Conservation (phyloP, 2,797 vertebrate species). For the Pseudochirops corinnae region DNA sequence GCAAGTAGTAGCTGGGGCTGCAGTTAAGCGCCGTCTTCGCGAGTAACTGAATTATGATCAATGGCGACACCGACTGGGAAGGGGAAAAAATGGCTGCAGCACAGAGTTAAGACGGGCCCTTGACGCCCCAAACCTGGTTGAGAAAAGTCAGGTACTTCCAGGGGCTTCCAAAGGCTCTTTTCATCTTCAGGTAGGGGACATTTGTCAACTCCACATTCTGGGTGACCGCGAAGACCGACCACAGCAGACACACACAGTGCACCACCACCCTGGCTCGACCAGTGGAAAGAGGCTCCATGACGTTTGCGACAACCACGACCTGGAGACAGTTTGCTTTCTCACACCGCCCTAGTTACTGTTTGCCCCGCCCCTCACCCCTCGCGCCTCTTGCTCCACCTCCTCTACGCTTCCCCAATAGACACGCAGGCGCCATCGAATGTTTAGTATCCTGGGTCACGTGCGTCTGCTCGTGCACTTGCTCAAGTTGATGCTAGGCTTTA, state of each 20-base stretch:
- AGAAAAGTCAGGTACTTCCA: conserved; percentile 88
- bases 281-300: neutral
- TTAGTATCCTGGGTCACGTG: conserved; percentile 41
- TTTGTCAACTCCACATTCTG: conserved; percentile 69
- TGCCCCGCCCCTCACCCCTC: too few relatives aligned
- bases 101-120: neutral
- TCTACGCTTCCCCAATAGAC: neutral
- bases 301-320: neutral
- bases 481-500: rapidly evolving
- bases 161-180: conserved; percentile 80
- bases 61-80: neutral
- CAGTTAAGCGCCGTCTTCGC: neutral
- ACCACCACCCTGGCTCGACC: conserved; percentile 27
- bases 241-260: conserved; percentile 76
- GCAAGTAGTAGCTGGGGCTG: neutral
- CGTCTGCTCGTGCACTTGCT: rapidly evolving
- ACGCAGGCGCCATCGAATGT: neutral
- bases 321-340: neutral
- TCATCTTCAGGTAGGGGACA: conserved; percentile 68
- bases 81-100: neutral
- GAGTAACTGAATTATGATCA: too few relatives aligned
- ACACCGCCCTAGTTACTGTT: conserved; percentile 19
- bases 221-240: conserved; percentile 79
- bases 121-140: conserved; percentile 80
- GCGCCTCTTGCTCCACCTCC: neutral